Conservation (phyloP, 2,797 vertebrate species). For the Cossypha niveicapilla region DNA sequence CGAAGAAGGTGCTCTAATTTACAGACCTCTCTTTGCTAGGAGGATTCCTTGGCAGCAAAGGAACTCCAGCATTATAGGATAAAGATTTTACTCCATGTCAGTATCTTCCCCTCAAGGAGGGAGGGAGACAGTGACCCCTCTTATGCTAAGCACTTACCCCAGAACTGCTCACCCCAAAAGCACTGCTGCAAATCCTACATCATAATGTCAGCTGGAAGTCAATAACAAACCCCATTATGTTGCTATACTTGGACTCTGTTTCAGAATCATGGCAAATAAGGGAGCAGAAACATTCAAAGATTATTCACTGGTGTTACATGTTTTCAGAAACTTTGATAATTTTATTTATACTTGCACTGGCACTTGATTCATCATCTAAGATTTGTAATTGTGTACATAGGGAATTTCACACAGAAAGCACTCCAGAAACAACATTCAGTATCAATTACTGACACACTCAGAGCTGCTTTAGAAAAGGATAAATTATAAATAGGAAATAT, state of each 20-base stretch:
- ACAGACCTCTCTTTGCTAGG: background rate
- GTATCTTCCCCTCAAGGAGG: background rate
- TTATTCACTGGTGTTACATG: background rate
- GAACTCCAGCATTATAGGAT: background rate
- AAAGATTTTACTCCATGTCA: background rate
- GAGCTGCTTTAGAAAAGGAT: background rate
- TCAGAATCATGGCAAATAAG: background rate
- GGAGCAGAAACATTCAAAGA: background rate
- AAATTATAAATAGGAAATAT: background rate
- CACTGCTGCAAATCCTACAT: background rate
- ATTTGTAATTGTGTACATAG: background rate
- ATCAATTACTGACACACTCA: background rate
- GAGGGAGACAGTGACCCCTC: background rate
- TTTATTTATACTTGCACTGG: background rate
- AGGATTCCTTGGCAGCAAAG: background rate
- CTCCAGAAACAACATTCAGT: background rate
- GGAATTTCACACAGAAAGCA: background rate
- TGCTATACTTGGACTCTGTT: background rate
- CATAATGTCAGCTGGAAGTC: accelerated
- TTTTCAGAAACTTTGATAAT: background rate
- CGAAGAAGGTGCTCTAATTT: background rate
- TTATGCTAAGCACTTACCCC: accelerated
- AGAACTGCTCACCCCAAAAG: background rate
- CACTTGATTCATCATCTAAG: background rate
- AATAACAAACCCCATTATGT: accelerated